Evolutionary conservation across 2,888 invertebrate genomes (phyloP), one percentile per base, ranked within the genome.

Genomic region (Tiphia femorata): DNA sequence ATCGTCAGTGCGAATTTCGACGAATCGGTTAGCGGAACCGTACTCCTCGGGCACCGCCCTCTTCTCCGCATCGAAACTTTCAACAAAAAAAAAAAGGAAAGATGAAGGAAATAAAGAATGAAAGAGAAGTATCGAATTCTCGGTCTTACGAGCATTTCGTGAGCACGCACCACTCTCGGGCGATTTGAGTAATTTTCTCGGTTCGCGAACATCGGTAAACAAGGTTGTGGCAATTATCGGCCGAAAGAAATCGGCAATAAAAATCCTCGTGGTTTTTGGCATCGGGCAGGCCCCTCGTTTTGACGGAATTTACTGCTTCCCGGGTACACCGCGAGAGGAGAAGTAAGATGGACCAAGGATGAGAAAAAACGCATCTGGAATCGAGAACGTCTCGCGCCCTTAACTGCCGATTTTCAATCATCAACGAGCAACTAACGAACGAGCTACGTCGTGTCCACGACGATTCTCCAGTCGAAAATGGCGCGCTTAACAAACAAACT

Each of bases 341-440:
- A 49, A 40, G 58, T 23, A 41, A 49, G 52, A 42, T 5, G 12
- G 35, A 35, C 16, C 37, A 16, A 37, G 14, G 7, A 17, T 2
- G 8, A 8, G 16, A 8, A 25, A 25, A 10, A 8, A n/a, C 14
- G 7, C n/a, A 5, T n/a, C 38, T 16, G n/a, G 48, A 16, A 50
- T 43, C 27, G 49, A 37, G 44, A 40, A 20, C 25, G 6, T 5
- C 51, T n/a, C 57, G 52, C 52, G 58, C 43, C 52, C 38, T 40
- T 58, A 68, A 67, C 58, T 58, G 52, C 54, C 64, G 68, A 68
- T 68, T 68, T 68, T 67, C 68, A 61, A 58, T 61, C 69, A 61
- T 67, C 61, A 61, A n/a, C 20, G 47, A 35, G 20, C 42, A 52
- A 25, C 57, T 68, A n/a, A n/a, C n/a, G n/a, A n/a, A n/a, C n/a